These are phyloP conservation scores for Automeris io DNA, from an alignment of 2,888 invertebrate species.

Conservation along the genomic window DNA sequence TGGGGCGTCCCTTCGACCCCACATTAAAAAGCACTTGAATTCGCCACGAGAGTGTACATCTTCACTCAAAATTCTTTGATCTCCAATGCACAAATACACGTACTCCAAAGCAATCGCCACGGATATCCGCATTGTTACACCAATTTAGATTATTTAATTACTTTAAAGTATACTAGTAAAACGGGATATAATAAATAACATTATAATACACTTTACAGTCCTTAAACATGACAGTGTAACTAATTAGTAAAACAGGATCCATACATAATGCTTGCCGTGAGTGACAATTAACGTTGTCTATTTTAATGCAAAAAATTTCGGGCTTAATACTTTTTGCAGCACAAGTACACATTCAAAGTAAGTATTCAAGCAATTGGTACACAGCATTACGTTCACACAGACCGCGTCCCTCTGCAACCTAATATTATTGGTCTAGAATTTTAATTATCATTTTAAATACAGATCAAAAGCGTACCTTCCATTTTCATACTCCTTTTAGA, in stretches of 20 bases:
- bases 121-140: constrained; percentile 6
- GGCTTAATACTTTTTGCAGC: neutral
- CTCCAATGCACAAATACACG: too few relatives aligned
- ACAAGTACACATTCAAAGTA: neutral
- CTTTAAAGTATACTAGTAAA: neutral
- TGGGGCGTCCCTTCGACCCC: too few relatives aligned
- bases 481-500: too few relatives aligned
- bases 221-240: constrained; percentile 1
- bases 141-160: neutral
- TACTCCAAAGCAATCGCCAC: constrained; percentile 4
- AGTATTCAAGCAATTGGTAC: neutral
- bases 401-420: neutral
- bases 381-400: neutral
- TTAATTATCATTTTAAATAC: too few relatives aligned
- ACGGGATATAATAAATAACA: neutral
- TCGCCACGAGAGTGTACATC: too few relatives aligned
- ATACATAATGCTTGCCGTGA: neutral
- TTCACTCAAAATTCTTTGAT: too few relatives aligned
- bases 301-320: neutral
- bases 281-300: neutral
- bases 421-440: neutral
- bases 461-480: too few relatives aligned
- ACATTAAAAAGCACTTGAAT: too few relatives aligned
- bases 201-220: neutral
- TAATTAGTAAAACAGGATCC: neutral